phyloP scores from a whole-genome alignment of 2,113 vertebrate genomes.

The Sporophila hypoxantha region DNA sequence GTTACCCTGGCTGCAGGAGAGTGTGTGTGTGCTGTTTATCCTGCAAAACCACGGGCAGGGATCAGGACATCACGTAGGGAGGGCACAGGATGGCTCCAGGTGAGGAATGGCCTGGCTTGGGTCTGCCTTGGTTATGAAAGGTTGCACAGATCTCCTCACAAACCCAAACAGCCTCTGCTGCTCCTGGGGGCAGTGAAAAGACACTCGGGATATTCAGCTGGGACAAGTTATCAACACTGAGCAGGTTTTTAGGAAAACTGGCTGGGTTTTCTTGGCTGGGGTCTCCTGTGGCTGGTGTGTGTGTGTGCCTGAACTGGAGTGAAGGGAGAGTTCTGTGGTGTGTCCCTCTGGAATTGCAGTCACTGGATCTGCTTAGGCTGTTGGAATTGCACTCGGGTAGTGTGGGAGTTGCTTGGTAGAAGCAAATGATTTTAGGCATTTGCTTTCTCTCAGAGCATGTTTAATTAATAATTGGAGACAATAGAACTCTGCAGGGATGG shows the following conservation, averaged over 20 bases:
- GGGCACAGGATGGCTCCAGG: not conserved
- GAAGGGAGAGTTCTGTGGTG: not conserved
- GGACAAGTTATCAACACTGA: not conserved
- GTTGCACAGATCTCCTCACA: not conserved
- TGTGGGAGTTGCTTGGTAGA: slow-evolving; percentile 13
- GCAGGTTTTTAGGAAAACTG: not conserved
- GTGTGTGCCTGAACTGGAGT: not conserved
- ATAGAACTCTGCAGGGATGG: slow-evolving; percentile 25
- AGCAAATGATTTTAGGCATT: slow-evolving; percentile 40
- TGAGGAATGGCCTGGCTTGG: not conserved
- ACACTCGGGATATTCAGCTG: not conserved
- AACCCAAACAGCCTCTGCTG: not conserved
- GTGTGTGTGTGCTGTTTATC: not conserved
- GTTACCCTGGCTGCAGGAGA: not conserved
- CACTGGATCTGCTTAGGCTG: not conserved
- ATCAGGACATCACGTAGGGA: not conserved
- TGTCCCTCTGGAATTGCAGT: not conserved
- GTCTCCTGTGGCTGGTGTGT: not conserved
- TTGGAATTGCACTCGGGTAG: not conserved
- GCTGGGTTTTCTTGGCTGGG: not conserved
- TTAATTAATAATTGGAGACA: slow-evolving; percentile 56
- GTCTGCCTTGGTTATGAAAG: not conserved
- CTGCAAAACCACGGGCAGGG: fast-evolving
- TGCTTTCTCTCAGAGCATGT: slow-evolving; percentile 46
- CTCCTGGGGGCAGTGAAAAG: not conserved